Conservation (phyloP, 2,888 invertebrate genomes). For the Aphrophora alni region DNA sequence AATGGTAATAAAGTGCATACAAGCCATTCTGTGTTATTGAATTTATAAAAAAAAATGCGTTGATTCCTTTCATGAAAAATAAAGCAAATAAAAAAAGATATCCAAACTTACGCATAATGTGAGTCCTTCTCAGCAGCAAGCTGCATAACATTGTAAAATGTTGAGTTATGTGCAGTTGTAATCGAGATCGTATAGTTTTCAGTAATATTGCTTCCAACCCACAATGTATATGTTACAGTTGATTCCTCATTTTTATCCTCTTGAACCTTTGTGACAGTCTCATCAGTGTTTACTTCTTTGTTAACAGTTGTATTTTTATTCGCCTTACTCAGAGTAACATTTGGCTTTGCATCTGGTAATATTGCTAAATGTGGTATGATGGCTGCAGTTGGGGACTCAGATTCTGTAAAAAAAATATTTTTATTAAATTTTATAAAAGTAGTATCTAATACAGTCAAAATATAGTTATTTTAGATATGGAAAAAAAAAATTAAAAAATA, state of each 20-base stretch:
- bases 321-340: slow-evolving; percentile 12
- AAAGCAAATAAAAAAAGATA: too few relatives aligned
- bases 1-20: too few relatives aligned
- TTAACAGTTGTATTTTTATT: slow-evolving; percentile 27
- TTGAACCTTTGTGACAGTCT: slow-evolving; percentile 12
- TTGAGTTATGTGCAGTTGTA: slow-evolving; percentile 73
- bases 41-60: too few relatives aligned
- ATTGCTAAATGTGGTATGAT: slow-evolving; percentile 42
- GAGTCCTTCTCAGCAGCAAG: slow-evolving; percentile 82
- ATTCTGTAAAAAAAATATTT: slow-evolving; percentile 26
- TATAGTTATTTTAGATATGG: too few relatives aligned
- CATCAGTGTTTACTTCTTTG: slow-evolving; percentile 23
- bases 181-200: slow-evolving; percentile 80
- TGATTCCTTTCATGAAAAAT: too few relatives aligned
- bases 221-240: slow-evolving; percentile 82
- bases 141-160: slow-evolving; percentile 66
- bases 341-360: slow-evolving; percentile 33
- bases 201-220: slow-evolving; percentile 87
- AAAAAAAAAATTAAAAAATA: too few relatives aligned
- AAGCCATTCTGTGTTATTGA: too few relatives aligned
- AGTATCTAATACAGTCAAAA: too few relatives aligned
- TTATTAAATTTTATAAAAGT: too few relatives aligned
- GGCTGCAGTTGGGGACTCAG: slow-evolving; percentile 36
- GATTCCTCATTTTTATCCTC: slow-evolving; percentile 60
- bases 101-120: slow-evolving; percentile 59